Conservation (phyloP, 2,797 vertebrate genomes). For the Lutjanus argentimaculatus region DNA sequence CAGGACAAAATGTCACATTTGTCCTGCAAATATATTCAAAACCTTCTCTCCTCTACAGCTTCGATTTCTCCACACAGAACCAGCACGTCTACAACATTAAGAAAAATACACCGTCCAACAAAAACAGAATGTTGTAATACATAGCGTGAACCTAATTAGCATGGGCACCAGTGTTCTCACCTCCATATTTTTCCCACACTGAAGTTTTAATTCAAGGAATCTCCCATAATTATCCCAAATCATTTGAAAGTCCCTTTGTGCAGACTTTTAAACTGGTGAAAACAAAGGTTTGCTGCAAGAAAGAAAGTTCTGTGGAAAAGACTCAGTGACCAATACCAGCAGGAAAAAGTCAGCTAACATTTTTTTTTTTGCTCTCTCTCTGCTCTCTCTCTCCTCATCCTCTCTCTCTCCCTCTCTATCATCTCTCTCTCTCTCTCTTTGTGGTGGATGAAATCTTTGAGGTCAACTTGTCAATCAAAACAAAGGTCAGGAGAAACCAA, state of each 20-base stretch:
- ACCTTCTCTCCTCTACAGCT: not conserved
- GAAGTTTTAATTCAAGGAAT: not conserved
- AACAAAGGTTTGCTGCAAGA: not conserved
- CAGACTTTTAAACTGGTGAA: not conserved
- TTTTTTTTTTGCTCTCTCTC: not conserved
- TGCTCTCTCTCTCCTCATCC: not conserved
- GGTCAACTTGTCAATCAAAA: slow-evolving; percentile 40
- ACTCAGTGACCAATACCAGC: not conserved
- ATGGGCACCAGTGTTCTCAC: not conserved
- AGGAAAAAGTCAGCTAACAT: not conserved
- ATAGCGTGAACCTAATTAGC: no score
- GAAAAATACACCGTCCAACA: not conserved
- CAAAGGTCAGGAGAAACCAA: slow-evolving; percentile 49
- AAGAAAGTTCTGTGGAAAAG: not conserved
- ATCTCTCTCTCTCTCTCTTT: not conserved
- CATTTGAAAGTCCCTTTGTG: not conserved
- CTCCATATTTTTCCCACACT: not conserved
- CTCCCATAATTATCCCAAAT: not conserved
- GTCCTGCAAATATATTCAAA: not conserved
- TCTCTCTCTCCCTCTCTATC: not conserved
- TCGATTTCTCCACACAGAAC: not conserved
- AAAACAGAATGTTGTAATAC: not conserved
- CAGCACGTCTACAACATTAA: no score
- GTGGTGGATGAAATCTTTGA: slow-evolving; percentile 12
- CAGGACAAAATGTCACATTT: slow-evolving; percentile 7